A percentile compares a stretch with the other conserved stretches of the same genome.
Evolutionary conservation across 2,888 invertebrate genomes (phyloP).

Genomic region (Rutpela maculata): DNA sequence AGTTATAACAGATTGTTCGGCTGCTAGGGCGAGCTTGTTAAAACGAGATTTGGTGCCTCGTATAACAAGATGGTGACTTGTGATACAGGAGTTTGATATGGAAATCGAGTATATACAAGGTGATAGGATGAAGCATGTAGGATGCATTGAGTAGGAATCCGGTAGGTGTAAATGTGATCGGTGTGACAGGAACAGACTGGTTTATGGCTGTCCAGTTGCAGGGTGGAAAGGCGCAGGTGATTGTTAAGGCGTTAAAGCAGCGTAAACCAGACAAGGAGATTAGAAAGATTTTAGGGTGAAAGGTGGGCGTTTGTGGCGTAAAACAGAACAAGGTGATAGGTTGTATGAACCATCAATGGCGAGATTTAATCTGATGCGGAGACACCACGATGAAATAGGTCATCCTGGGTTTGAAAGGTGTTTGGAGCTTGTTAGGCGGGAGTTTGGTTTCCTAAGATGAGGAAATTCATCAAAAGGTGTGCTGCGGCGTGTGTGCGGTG

Average conservation of each 20-base stretch:
- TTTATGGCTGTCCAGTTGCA: constrained; percentile 7
- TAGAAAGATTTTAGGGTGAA: background rate
- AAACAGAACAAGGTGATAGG: no score
- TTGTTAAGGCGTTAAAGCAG: background rate
- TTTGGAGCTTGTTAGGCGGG: background rate
- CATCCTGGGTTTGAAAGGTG: no score
- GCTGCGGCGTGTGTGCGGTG: background rate
- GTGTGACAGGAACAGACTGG: constrained; percentile 3
- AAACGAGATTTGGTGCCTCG: background rate
- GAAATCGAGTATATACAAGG: background rate
- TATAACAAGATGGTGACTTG: background rate
- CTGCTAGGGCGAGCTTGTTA: background rate
- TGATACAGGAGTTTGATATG: background rate
- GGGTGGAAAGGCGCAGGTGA: background rate
- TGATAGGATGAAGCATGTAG: background rate
- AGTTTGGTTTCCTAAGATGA: background rate
- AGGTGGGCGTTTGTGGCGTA: no score
- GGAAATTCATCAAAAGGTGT: background rate
- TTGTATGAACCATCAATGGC: no score
- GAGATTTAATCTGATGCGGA: no score
- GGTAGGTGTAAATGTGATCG: background rate
- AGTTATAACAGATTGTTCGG: constrained; percentile 1
- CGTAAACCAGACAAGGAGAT: background rate
- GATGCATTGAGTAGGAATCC: constrained; percentile 9
- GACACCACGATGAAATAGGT: no score